Conservation (phyloP, 2,888 invertebrate genomes). For the Drosophila borealis region DNA sequence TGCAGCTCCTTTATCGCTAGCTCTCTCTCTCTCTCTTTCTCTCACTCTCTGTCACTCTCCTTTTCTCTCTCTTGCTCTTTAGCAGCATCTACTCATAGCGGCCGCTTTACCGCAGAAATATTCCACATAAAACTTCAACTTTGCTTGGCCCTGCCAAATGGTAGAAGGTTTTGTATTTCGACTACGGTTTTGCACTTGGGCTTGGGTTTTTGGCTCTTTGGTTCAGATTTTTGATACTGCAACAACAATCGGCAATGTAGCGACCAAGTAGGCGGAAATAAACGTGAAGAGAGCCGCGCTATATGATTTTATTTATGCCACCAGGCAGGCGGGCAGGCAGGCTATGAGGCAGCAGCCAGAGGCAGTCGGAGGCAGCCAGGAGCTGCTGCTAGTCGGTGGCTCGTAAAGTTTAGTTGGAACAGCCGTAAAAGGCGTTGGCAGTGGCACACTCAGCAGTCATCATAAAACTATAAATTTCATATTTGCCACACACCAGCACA, state of each 20-base stretch:
- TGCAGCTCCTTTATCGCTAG: slow-evolving; percentile 10
- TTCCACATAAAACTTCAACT: slow-evolving; percentile 75
- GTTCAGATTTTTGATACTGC: slow-evolving; percentile 61
- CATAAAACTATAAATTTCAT: slow-evolving; percentile 83
- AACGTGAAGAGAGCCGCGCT: slow-evolving; percentile 47
- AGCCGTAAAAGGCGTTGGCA: slow-evolving; percentile 77
- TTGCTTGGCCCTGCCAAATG: slow-evolving; percentile 51
- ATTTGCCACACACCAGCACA: slow-evolving; percentile 66
- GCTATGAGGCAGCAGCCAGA: background rate
- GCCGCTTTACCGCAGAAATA: slow-evolving; percentile 59
- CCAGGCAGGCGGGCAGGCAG: slow-evolving; percentile 12
- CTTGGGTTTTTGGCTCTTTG: slow-evolving; percentile 27
- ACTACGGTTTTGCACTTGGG: slow-evolving; percentile 12
- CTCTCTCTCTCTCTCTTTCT: background rate
- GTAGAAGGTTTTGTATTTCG: slow-evolving; percentile 18
- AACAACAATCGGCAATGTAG: slow-evolving; percentile 68
- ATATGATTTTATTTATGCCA: slow-evolving; percentile 77
- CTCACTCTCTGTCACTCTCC: background rate
- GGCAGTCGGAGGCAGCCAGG: slow-evolving; percentile 29
- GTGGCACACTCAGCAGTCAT: slow-evolving; percentile 81
- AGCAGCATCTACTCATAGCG: slow-evolving; percentile 34
- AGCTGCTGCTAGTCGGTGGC: slow-evolving; percentile 45
- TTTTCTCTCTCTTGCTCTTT: background rate
- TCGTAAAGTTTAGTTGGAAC: slow-evolving; percentile 78
- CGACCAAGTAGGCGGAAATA: slow-evolving; percentile 78